phyloP scores from a whole-genome alignment of 2,797 vertebrate genomes.

The Argya squamiceps region DNA sequence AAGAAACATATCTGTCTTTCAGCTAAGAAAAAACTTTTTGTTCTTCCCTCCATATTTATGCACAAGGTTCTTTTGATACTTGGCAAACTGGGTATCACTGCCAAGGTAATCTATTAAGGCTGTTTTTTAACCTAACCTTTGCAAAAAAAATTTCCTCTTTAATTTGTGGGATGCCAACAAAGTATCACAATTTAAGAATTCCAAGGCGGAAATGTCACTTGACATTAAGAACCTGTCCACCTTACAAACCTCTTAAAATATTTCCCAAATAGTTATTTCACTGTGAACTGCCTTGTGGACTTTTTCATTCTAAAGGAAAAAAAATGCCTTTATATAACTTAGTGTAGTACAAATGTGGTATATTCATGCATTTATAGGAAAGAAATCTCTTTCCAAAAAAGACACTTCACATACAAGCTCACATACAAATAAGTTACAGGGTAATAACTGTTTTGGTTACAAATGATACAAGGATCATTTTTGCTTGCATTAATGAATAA shows the following conservation, averaged over 20 bases:
- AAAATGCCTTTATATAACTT: background rate
- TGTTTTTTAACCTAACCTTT: background rate
- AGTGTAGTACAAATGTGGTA: background rate
- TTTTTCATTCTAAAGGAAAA: background rate
- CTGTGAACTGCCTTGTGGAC: background rate
- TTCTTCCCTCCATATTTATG: background rate
- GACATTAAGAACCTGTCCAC: background rate
- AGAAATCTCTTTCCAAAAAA: background rate
- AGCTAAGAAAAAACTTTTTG: background rate
- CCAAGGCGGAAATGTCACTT: background rate
- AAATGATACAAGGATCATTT: background rate
- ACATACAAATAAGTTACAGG: background rate
- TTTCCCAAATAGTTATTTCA: background rate
- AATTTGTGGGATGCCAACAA: background rate
- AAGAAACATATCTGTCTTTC: background rate
- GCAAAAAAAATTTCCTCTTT: background rate
- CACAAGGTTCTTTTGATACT: background rate
- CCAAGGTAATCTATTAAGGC: background rate
- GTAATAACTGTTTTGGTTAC: background rate
- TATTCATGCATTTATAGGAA: background rate
- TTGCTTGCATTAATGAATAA: background rate
- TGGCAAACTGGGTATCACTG: background rate
- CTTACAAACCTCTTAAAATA: background rate
- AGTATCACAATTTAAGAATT: background rate
- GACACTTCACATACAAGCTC: rapidly evolving